A percentile compares a stretch with the other conserved stretches of the same genome.
These are phyloP conservation scores for Psettodes erumei DNA, from an alignment of 2,113 vertebrate species.

Conservation along the genomic window DNA sequence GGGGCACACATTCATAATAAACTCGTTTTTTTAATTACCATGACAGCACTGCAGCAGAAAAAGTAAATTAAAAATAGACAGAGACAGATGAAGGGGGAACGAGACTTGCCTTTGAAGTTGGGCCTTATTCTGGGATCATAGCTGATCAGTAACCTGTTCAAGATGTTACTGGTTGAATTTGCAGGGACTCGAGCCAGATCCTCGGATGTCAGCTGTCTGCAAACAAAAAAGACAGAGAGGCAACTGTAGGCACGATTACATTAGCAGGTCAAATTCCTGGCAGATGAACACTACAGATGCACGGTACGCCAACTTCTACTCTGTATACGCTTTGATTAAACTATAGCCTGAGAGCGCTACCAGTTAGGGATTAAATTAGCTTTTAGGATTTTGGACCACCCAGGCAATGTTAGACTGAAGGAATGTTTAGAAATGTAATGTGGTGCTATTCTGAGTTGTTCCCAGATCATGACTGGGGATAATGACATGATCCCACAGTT, in stretches of 20 bases:
- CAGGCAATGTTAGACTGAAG: constrained; percentile 41
- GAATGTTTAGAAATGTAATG: constrained; percentile 41
- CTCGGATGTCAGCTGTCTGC: constrained; percentile 93
- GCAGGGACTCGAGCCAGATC: constrained; percentile 93
- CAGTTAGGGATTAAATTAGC: constrained; percentile 45
- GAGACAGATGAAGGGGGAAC: constrained; percentile 43
- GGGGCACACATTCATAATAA: background rate
- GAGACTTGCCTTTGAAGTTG: constrained; percentile 95
- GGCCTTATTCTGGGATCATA: constrained; percentile 98
- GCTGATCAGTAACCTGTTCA: constrained; percentile 93
- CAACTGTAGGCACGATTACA: constrained; percentile 52
- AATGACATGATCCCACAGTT: background rate
- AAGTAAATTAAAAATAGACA: constrained; percentile 48
- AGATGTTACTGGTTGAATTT: constrained; percentile 97
- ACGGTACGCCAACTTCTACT: constrained; percentile 16
- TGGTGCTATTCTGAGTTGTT: constrained; percentile 30
- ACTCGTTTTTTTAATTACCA: constrained; percentile 45
- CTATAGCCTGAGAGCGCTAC: constrained; percentile 43
- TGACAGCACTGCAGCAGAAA: constrained; percentile 34
- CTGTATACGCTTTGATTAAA: constrained; percentile 62
- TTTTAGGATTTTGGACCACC: constrained; percentile 56
- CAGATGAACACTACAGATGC: constrained; percentile 52
- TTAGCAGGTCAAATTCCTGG: constrained; percentile 66
- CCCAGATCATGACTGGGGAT: constrained; percentile 19
- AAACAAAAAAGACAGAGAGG: constrained; percentile 61